Evolutionary conservation across 1,140 invertebrate species (phyloP).

Genomic region (Diuraphis noxia): DNA sequence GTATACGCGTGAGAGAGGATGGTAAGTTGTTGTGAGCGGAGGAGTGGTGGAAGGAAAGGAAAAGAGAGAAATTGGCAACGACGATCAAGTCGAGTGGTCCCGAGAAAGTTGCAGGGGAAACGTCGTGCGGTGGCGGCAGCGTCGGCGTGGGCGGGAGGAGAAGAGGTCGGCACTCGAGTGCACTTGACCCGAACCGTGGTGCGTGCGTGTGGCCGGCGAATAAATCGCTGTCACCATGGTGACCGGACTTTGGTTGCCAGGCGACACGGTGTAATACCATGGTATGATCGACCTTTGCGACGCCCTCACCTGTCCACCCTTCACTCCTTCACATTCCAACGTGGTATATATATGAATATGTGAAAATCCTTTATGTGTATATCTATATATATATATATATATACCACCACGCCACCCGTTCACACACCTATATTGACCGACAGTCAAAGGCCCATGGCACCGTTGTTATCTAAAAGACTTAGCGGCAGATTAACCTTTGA

Average conservation of each 20-base stretch:
- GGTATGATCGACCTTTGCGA: conserved; percentile 51
- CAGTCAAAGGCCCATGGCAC: conserved; percentile 40
- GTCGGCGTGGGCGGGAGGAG: neutral
- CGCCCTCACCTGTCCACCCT: conserved; percentile 43
- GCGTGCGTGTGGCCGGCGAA: conserved; percentile 52
- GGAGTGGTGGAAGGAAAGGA: neutral
- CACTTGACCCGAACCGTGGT: conserved; percentile 48
- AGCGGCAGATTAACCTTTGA: conserved; percentile 49
- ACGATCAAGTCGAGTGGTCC: conserved; percentile 50
- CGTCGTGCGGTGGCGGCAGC: neutral
- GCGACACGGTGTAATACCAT: conserved; percentile 39
- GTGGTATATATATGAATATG: neutral
- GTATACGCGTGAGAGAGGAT: neutral
- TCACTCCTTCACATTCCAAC: neutral
- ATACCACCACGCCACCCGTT: neutral
- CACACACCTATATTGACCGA: conserved; percentile 42
- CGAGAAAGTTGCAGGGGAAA: conserved; percentile 45
- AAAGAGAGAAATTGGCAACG: conserved; percentile 49
- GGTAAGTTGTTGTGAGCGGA: neutral
- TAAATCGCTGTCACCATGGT: conserved; percentile 53
- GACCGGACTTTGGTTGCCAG: conserved; percentile 51
- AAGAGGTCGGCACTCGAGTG: conserved; percentile 22
- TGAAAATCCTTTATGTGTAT: neutral
- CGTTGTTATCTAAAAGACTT: conserved; percentile 36
- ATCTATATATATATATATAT: neutral